Base-by-base conservation (phyloP, 2,888 invertebrate species). In the Corbicula japonica region DNA sequence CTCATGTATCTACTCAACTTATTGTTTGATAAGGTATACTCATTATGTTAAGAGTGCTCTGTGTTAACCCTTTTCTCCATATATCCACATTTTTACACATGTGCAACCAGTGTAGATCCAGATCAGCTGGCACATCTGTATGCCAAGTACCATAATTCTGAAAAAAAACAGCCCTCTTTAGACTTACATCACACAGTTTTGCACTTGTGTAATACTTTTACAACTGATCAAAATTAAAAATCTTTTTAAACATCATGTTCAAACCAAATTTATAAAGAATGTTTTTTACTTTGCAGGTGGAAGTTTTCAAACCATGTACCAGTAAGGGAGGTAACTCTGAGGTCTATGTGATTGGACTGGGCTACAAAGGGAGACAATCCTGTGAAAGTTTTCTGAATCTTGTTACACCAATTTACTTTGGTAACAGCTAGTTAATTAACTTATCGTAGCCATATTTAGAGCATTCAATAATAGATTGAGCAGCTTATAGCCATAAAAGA, bases 271-370 rank as follows among this genome's bases (percentile, higher is more conserved):
- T 41, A 32, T n/a, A n/a, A n/a, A n/a, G n/a, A n/a, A n/a, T n/a
- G n/a, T n/a, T n/a, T n/a, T n/a, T n/a, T n/a, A n/a, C n/a, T n/a
- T 60, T 82, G 5, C 94, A 95, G 91, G 96, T 98, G 0, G 94
- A 95, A 85, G 86, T 89, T 8, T 88, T 88, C 91, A 99, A 99
- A 92, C 98, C 99, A 0, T 96, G 96, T 0, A 97, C 97, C 0
- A 98, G 98, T n/a, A 97, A 97, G 91, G 96, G 97, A 90, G 98
- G 98, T 8, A 99, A 99, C 93, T 98, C 98, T 0, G 99, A 99
- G 94, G 95, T 97, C 0, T 99, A 99, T 91, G 95, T 98, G 0
- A 94, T 98, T n/a, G 93, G 93, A 68, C 34, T 72, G 32, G 82
- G 75, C 21, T 92, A 78, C 62, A 78, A 70, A 54, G 86, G 85